Evolutionary conservation across 2,888 invertebrate genomes (phyloP), one percentile per base, ranked within the genome.

Genomic region (Orthosia gothica): DNA sequence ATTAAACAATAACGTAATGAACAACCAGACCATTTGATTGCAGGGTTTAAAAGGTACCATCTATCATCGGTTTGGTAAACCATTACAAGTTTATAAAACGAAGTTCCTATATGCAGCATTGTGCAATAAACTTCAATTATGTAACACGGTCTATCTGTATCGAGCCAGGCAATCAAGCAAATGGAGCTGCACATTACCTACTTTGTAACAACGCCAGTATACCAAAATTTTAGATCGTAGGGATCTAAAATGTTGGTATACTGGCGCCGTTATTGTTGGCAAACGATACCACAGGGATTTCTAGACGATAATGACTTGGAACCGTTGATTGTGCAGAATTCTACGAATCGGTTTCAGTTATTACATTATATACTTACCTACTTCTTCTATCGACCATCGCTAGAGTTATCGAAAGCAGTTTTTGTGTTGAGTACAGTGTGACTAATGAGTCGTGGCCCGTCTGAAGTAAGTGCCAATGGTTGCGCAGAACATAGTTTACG

Each of bases 231-330:
- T 26, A 50, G 16, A 13, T n/a, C n/a, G n/a, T n/a, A n/a, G n/a
- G n/a, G n/a, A n/a, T n/a, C n/a, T n/a, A n/a, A n/a, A n/a, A n/a
- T n/a, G n/a, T n/a, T n/a, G n/a, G n/a, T n/a, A n/a, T n/a, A n/a
- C n/a, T n/a, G n/a, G n/a, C n/a, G n/a, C 5, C 5, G 32, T 9
- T 3, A 45, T 47, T 3, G 23, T 40, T 49, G 40, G 23, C 5
- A 55, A 55, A 76, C 63, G 16, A 64, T 55, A 55, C 64, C 13
- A 2, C 13, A 0, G 49, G 11, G 76, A n/a, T 49, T 76, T 76
- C n/a, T 26, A 12, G 1, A 16, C 15, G 23, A 26, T 74, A 49
- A 40, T 55, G 40, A 49, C 55, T 23, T 0, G 16, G 16, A 23
- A 23, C 40, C 45, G n/a, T 16, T 15, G 23, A n/a, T 40, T 69